These are phyloP conservation scores for Osmerus mordax DNA, from an alignment of 2,113 vertebrate genomes.

Conservation along the genomic window DNA sequence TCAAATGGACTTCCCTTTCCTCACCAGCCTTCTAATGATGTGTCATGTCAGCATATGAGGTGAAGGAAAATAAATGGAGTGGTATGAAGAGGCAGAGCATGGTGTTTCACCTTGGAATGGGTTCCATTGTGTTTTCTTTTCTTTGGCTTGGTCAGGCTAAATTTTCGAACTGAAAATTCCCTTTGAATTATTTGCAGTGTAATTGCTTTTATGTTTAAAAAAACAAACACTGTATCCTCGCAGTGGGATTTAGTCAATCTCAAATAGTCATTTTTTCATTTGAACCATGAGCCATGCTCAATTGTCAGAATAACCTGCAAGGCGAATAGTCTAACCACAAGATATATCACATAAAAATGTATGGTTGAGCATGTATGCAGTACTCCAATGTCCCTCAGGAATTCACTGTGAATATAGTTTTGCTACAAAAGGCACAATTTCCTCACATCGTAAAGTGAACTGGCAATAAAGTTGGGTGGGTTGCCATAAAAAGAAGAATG, in stretches of 20 bases:
- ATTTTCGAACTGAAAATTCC: too few species aligned
- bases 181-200: not conserved
- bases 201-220: too few species aligned
- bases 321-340: not conserved
- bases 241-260: too few species aligned
- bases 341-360: not conserved
- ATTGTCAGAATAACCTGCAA: not conserved
- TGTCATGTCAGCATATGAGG: constrained; percentile 3
- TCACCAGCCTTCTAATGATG: not conserved
- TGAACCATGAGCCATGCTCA: not conserved
- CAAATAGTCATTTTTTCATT: too few species aligned
- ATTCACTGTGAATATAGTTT: not conserved
- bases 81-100: not conserved
- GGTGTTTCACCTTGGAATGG: not conserved
- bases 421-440: not conserved
- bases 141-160: not conserved
- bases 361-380: not conserved
- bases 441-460: not conserved
- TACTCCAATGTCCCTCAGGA: not conserved
- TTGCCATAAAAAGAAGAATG: not conserved
- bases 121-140: not conserved
- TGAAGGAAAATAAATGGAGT: not conserved
- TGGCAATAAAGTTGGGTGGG: not conserved
- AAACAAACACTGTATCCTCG: too few species aligned
- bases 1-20: constrained; percentile 1